Conservation (phyloP, 2,797 vertebrate genomes). For the Dermochelys coriacea region DNA sequence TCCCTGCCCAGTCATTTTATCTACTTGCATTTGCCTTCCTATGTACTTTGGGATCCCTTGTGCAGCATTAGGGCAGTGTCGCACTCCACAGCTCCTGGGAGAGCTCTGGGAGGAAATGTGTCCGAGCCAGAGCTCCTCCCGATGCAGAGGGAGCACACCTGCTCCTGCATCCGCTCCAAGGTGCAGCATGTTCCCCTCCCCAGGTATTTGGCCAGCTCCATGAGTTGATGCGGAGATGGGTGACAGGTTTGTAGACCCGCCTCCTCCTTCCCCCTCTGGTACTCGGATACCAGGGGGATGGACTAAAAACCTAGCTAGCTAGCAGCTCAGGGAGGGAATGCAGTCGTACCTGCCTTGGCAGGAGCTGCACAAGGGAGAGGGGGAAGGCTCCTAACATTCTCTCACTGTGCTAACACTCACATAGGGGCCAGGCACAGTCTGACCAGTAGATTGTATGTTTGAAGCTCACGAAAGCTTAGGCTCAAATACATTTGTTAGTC, state of each 20-base stretch:
- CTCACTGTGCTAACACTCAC: neutral
- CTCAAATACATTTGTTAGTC: no score
- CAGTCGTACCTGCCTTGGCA: no score
- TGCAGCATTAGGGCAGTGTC: rapidly evolving
- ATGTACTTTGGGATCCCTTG: rapidly evolving
- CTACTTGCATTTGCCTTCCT: neutral
- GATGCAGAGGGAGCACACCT: neutral
- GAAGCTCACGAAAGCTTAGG: neutral
- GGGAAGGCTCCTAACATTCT: no score
- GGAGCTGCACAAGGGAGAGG: no score
- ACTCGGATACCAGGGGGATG: neutral
- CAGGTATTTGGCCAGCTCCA: rapidly evolving
- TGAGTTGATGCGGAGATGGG: neutral
- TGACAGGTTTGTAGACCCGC: neutral
- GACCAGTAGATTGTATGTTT: neutral
- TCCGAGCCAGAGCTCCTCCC: neutral
- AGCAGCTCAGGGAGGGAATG: no score
- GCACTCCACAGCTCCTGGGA: rapidly evolving
- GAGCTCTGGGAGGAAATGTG: rapidly evolving
- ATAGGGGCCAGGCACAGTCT: neutral
- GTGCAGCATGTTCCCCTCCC: neutral
- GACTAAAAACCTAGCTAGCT: neutral
- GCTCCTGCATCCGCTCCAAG: neutral
- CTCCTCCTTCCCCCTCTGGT: neutral
- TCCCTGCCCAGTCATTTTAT: neutral